Percentiles rank a stretch among this genome's conserved stretches.
Conservation (phyloP, 1,140 invertebrate genomes). For the Drosophila malerkotliana region DNA sequence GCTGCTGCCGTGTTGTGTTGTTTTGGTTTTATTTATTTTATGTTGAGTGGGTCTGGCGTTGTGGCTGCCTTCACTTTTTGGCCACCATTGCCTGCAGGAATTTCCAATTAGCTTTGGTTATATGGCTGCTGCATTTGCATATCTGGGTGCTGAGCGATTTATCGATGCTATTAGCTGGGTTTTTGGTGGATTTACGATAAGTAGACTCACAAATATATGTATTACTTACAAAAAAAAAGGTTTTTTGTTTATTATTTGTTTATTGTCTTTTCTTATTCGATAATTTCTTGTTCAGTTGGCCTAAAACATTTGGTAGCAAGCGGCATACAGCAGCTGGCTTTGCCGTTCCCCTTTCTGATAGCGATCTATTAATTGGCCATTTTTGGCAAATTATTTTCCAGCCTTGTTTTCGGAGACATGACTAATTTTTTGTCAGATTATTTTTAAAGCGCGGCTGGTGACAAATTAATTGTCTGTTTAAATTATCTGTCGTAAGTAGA, state of each 20-base stretch:
- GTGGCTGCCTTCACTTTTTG: constrained; percentile 61
- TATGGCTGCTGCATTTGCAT: constrained; percentile 65
- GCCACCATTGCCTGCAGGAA: constrained; percentile 69
- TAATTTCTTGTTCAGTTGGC: constrained; percentile 21
- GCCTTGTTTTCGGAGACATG: constrained; percentile 46
- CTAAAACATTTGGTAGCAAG: constrained; percentile 7
- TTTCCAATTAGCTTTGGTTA: constrained; percentile 73
- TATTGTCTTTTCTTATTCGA: not conserved
- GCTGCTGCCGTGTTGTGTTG: constrained; percentile 6
- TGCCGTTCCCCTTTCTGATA: constrained; percentile 46
- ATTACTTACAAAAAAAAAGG: not conserved
- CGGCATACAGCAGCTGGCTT: constrained; percentile 45
- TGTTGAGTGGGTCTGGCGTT: not conserved
- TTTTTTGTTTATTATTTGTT: not conserved
- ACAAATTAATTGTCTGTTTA: constrained; percentile 4
- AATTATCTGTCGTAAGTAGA: constrained; percentile 10
- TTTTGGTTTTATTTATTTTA: constrained; percentile 15
- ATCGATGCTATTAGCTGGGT: constrained; percentile 48
- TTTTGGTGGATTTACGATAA: constrained; percentile 31
- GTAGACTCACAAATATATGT: no score
- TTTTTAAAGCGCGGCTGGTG: constrained; percentile 69
- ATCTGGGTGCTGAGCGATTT: constrained; percentile 54
- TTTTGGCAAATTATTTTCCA: constrained; percentile 54
- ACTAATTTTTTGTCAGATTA: constrained; percentile 55
- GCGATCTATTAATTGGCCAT: constrained; percentile 59